phyloP scores from a whole-genome alignment of 2,888 invertebrate genomes.

The Ischnura elegans region DNA sequence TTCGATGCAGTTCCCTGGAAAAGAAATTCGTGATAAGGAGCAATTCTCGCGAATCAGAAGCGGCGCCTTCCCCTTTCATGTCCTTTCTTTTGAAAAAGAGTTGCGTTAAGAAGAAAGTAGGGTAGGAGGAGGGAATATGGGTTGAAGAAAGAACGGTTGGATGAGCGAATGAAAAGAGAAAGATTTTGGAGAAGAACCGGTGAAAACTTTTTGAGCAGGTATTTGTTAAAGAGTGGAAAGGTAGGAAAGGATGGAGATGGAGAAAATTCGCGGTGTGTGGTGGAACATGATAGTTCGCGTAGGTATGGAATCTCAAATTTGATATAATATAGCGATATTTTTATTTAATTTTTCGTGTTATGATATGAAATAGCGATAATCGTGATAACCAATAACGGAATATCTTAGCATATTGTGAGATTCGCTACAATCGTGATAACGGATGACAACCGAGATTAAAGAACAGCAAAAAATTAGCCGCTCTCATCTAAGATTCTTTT shows the following conservation, averaged over 20 bases:
- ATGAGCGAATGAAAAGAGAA: background rate
- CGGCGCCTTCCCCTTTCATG: background rate
- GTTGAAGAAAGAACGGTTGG: background rate
- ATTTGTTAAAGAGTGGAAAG: background rate
- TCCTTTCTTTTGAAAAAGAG: no score
- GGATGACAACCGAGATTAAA: no score
- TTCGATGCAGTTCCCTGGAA: background rate
- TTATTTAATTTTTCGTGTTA: no score
- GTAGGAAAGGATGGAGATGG: background rate
- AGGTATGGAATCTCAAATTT: background rate
- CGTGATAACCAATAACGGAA: no score
- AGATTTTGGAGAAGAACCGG: background rate
- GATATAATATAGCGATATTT: no score
- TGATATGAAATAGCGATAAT: no score
- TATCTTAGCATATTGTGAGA: no score
- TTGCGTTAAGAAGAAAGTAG: background rate
- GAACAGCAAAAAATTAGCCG: no score
- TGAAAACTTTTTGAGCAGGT: background rate
- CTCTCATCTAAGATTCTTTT: no score
- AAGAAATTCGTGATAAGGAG: slow-evolving; percentile 13
- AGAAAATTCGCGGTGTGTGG: background rate
- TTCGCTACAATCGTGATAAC: no score
- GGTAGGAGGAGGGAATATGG: background rate
- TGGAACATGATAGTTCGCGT: background rate
- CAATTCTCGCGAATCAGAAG: slow-evolving; percentile 9